Evolutionary conservation across 2,113 vertebrate genomes (phyloP).

Genomic region (Puffinus mauretanicus): DNA sequence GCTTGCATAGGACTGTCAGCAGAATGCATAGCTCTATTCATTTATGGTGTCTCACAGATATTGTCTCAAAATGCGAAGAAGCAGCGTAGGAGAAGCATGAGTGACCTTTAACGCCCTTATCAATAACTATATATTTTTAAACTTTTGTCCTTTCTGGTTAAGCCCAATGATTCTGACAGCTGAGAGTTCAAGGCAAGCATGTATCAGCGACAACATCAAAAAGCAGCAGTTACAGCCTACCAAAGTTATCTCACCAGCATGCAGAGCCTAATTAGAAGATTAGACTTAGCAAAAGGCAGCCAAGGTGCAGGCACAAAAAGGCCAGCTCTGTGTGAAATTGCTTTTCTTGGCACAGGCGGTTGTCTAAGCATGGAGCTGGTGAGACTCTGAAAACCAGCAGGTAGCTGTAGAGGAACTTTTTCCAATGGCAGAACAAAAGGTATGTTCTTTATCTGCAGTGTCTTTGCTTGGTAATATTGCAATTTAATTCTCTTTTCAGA

Average conservation of each 20-base stretch:
- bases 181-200: background rate
- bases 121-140: background rate
- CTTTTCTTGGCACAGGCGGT: background rate
- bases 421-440: background rate
- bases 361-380: background rate
- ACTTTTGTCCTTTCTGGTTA: background rate
- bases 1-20: background rate
- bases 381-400: background rate
- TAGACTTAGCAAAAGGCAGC: background rate
- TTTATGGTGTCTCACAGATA: background rate
- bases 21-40: background rate
- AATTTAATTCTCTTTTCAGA: background rate
- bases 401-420: background rate
- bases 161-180: background rate
- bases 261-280: constrained; percentile 33
- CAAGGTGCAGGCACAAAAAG: background rate
- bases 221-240: background rate
- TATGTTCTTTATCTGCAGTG: background rate
- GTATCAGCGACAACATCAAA: background rate
- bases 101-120: background rate
- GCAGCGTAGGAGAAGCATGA: background rate
- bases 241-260: background rate
- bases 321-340: background rate
- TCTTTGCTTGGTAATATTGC: background rate
- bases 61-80: background rate